Conservation (phyloP, 2,797 vertebrate species). For the Dendrocincla tyrannina region DNA sequence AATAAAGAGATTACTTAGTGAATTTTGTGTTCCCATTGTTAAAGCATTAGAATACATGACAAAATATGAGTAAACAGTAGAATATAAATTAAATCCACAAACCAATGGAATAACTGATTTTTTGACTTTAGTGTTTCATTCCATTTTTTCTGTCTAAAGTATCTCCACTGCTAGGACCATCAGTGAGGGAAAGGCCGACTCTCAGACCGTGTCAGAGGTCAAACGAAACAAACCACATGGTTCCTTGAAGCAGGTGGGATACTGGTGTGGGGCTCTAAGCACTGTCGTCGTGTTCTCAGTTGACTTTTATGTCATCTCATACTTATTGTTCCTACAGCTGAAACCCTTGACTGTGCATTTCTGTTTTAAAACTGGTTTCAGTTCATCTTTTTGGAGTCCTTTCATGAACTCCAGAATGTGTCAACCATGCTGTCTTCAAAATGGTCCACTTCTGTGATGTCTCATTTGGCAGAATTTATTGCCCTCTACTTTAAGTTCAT, state of each 20-base stretch:
- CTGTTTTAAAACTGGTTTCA: background rate
- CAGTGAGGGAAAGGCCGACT: background rate
- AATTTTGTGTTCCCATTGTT: slow-evolving; percentile 11
- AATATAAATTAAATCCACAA: background rate
- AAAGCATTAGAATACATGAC: background rate
- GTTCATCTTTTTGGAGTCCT: background rate
- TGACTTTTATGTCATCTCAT: background rate
- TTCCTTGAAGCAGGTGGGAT: slow-evolving; percentile 24
- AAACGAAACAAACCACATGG: background rate
- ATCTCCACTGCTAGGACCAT: background rate
- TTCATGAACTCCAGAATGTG: background rate
- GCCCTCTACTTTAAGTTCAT: background rate
- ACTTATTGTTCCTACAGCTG: background rate
- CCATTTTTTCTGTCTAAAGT: background rate
- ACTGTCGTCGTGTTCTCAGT: background rate
- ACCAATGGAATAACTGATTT: background rate
- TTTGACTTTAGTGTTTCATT: background rate
- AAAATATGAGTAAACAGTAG: background rate
- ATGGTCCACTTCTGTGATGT: background rate
- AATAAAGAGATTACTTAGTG: background rate
- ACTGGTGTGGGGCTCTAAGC: background rate
- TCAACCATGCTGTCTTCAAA: background rate
- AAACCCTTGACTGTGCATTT: background rate
- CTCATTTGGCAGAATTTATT: background rate
- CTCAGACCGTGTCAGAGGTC: slow-evolving; percentile 22